These are phyloP conservation scores for Smutsia gigantea DNA, from an alignment of 2,797 vertebrate genomes.

Conservation along the genomic window DNA sequence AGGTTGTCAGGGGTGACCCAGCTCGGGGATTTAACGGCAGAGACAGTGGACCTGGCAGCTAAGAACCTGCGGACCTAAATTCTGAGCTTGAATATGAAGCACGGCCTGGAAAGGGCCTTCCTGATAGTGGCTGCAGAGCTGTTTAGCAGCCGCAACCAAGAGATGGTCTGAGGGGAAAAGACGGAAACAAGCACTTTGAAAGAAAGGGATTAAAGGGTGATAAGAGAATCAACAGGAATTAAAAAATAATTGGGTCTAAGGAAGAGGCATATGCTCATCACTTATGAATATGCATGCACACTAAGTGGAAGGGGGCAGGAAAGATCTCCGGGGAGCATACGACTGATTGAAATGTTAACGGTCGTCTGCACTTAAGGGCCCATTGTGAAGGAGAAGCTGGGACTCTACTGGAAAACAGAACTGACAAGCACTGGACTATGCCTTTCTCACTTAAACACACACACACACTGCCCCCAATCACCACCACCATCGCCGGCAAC, in stretches of 20 bases:
- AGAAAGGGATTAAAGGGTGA: background rate
- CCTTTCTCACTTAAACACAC: constrained; percentile 29
- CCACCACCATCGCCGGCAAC: too few relatives aligned
- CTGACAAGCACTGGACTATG: background rate
- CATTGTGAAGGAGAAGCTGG: background rate
- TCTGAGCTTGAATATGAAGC: background rate
- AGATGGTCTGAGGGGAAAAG: background rate
- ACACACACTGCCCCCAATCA: background rate
- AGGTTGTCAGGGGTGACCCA: background rate
- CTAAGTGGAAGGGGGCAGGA: background rate
- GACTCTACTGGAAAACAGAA: background rate
- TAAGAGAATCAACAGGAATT: background rate
- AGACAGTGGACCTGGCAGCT: background rate
- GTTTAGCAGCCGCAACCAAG: background rate
- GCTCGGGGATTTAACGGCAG: background rate
- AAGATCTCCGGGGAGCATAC: background rate
- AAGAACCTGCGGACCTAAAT: background rate
- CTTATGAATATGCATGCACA: constrained; percentile 32
- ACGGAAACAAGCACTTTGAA: background rate
- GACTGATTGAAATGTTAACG: background rate
- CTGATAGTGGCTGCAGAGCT: background rate
- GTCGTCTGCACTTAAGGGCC: background rate
- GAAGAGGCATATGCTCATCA: background rate
- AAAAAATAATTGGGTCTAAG: background rate
- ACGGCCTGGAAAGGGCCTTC: background rate